Base-by-base conservation (phyloP, 2,113 vertebrate species). In the Callithrix jacchus region DNA sequence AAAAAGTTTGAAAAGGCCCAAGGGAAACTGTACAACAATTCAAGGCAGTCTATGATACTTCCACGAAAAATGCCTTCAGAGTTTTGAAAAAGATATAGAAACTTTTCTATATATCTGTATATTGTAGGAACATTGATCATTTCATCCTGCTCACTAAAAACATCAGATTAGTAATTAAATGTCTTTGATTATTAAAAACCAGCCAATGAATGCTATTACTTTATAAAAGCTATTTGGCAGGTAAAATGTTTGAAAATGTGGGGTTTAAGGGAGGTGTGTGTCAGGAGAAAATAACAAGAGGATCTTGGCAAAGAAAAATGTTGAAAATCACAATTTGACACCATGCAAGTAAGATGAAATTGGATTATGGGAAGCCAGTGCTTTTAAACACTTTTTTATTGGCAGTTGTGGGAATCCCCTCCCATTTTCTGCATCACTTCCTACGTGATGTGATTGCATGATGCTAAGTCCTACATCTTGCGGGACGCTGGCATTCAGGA, bases 1-100 rank as follows among this genome's bases (percentile, higher is more conserved):
- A 10, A 70, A 90, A 92, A 95, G 23, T 92, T 56, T 91, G 56
- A 64, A 86, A 95, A 94, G 35, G 27, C 47, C 64, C 77, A 86
- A 86, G 56, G 70, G 74, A 91, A 89, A 87, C 76, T 74, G 70
- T 47, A 74, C 5, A 71, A 74, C 40, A 17, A 71, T 25, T 68
- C 27, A n/a, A 79, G 6, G 20, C 47, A 61, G 73, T 16, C 6
- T 70, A 52, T n/a, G 47, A 7, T 6, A 70, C 17, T 47, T 86
- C 30, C 42, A 54, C 23, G 30, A 87, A 96, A 93, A 94, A 40
- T 13, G 32, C 23, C 27, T 74, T 77, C 56, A 82, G 68, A 11
- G 32, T 52, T 85, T 94, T 83, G 35, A 89, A 91, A 96, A 95
- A 93, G 40, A 82, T 13, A 35, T 0, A 80, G 30, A 56, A 37